Percentiles rank a stretch among this genome's conserved stretches.
phyloP scores from a whole-genome alignment of 2,797 vertebrate species.

The Apodemus agrarius region DNA sequence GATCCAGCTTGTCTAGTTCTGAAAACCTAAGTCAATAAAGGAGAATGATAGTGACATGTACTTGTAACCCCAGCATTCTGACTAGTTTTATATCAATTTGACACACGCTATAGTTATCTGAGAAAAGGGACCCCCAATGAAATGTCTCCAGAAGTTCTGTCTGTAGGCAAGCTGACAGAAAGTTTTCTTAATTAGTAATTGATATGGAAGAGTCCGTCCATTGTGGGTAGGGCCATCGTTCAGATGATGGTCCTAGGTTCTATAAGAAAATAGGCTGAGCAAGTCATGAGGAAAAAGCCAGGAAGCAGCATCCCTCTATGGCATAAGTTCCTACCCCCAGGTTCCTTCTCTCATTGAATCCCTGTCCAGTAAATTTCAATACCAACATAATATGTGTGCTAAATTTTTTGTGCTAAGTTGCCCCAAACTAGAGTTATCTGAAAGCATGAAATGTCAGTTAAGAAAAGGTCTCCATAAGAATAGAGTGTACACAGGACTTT shows the following conservation, averaged over 20 bases:
- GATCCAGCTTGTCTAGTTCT: slow-evolving; percentile 43
- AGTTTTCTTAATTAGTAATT: background rate
- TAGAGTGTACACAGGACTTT: too few species aligned
- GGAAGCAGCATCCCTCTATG: background rate
- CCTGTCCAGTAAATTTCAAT: background rate
- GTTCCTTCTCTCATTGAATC: background rate
- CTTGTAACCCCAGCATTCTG: background rate
- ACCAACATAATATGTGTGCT: background rate
- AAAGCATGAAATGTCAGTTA: background rate
- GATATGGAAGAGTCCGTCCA: background rate
- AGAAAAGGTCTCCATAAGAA: background rate
- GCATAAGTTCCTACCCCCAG: background rate
- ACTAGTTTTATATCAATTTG: background rate
- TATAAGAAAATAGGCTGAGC: background rate
- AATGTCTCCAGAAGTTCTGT: background rate
- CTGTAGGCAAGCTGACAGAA: background rate
- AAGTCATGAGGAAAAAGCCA: background rate
- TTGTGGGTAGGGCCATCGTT: background rate
- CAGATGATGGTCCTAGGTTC: background rate
- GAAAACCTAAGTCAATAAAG: background rate
- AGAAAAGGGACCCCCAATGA: background rate
- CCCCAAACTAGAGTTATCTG: background rate
- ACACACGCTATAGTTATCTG: background rate
- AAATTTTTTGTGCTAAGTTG: background rate
- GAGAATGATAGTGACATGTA: background rate